Evolutionary conservation across 2,888 invertebrate genomes (phyloP).

Genomic region (Drosophila atroscutellata): DNA sequence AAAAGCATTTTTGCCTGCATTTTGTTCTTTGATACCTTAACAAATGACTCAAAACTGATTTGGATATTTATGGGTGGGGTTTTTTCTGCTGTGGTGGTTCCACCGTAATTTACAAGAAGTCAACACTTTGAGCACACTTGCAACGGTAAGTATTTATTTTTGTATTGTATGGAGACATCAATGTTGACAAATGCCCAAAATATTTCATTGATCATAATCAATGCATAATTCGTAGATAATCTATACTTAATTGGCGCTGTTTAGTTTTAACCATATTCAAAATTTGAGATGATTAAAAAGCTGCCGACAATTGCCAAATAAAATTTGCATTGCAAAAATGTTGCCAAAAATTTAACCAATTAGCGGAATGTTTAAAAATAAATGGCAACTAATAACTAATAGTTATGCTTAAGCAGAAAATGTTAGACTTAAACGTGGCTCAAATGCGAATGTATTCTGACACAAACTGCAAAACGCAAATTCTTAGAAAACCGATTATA

Average conservation of each 20-base stretch:
- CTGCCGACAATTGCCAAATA: conserved; percentile 19
- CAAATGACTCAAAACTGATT: conserved; percentile 45
- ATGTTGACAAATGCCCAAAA: not conserved
- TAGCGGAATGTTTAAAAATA: not conserved
- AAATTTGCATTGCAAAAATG: conserved; percentile 39
- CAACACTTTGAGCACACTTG: conserved; percentile 12
- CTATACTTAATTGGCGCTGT: conserved; percentile 14
- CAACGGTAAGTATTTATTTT: conserved; percentile 4
- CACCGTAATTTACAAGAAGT: not conserved
- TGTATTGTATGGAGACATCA: not conserved
- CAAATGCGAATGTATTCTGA: not conserved
- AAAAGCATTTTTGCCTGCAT: conserved; percentile 38
- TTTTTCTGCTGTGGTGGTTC: not conserved
- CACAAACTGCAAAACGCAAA: not conserved
- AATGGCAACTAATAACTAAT: not conserved
- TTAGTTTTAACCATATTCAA: conserved; percentile 9
- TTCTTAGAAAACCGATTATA: not conserved
- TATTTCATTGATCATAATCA: not conserved
- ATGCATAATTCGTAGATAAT: not conserved
- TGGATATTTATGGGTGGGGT: conserved; percentile 33
- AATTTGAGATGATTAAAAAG: conserved; percentile 15
- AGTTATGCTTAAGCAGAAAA: not conserved
- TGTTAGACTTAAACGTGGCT: not conserved
- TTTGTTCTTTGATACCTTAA: conserved; percentile 39
- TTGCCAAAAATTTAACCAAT: conserved; percentile 8